Conservation (phyloP, 2,888 invertebrate species). For the Drosophila peninsularis region DNA sequence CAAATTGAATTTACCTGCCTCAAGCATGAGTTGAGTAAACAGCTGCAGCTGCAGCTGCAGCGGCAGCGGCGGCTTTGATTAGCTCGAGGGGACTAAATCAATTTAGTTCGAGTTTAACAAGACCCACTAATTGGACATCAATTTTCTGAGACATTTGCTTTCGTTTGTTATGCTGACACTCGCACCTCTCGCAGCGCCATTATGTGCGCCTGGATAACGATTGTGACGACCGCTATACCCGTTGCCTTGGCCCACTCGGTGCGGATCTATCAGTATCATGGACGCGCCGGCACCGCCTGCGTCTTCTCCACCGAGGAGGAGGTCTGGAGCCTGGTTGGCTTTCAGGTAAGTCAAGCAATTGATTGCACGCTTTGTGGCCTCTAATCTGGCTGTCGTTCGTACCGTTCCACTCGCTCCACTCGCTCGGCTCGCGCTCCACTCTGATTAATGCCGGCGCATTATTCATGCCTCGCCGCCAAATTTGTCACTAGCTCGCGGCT, state of each 20-base stretch:
- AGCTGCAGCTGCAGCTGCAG: neutral
- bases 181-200: conserved; percentile 87
- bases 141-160: conserved; percentile 4
- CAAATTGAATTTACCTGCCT: neutral
- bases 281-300: conserved; percentile 88
- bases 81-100: neutral
- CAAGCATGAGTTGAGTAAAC: neutral
- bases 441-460: conserved; percentile 51
- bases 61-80: too few relatives aligned
- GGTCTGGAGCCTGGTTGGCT: conserved; percentile 85
- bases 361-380: conserved; percentile 40
- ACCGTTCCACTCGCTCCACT: neutral
- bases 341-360: conserved; percentile 82
- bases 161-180: neutral
- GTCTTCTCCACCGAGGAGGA: conserved; percentile 88
- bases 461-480: conserved; percentile 44
- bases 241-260: conserved; percentile 92
- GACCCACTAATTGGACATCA: conserved; percentile 2
- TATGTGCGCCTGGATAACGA: conserved; percentile 91
- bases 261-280: conserved; percentile 88
- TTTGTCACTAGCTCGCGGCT: conserved; percentile 41
- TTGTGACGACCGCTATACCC: conserved; percentile 91
- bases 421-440: neutral
- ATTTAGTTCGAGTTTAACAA: neutral
- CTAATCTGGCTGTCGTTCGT: conserved; percentile 25